These are phyloP conservation scores for Beris chalybata DNA, from an alignment of 2,888 invertebrate genomes.

Conservation along the genomic window DNA sequence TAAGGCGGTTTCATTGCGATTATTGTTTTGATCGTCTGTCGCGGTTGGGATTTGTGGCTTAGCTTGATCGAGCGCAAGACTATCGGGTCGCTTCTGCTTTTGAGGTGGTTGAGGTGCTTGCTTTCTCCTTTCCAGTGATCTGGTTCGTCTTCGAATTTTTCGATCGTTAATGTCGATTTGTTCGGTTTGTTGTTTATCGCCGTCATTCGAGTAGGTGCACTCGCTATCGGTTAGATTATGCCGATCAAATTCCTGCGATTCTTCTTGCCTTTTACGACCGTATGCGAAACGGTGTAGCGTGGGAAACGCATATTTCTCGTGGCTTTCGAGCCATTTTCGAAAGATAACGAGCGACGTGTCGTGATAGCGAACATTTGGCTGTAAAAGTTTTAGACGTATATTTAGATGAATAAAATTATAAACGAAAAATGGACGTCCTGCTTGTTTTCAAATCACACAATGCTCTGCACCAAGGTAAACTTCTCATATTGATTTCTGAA, in stretches of 20 bases:
- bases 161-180: slow-evolving; percentile 36
- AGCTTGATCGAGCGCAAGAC: not conserved
- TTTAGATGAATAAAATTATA: not conserved
- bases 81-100: too few species aligned
- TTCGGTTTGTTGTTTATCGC: slow-evolving; percentile 38
- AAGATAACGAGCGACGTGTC: slow-evolving; percentile 43
- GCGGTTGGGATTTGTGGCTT: not conserved
- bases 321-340: slow-evolving; percentile 43
- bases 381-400: slow-evolving; percentile 33
- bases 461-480: too few species aligned
- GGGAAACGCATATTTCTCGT: slow-evolving; percentile 44
- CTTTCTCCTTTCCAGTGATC: not conserved
- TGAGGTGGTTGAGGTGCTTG: not conserved
- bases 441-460: slow-evolving; percentile 15
- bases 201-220: slow-evolving; percentile 35
- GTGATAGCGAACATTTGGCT: slow-evolving; percentile 44
- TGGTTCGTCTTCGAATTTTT: slow-evolving; percentile 3
- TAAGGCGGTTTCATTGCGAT: not conserved
- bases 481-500: too few species aligned
- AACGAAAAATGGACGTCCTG: not conserved
- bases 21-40: not conserved
- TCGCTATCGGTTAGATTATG: slow-evolving; percentile 41
- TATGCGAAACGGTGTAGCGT: slow-evolving; percentile 40
- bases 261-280: not conserved
- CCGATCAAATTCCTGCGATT: slow-evolving; percentile 2